These are phyloP conservation scores for Conomelus anceps DNA, from an alignment of 2,888 invertebrate genomes.

Conservation along the genomic window DNA sequence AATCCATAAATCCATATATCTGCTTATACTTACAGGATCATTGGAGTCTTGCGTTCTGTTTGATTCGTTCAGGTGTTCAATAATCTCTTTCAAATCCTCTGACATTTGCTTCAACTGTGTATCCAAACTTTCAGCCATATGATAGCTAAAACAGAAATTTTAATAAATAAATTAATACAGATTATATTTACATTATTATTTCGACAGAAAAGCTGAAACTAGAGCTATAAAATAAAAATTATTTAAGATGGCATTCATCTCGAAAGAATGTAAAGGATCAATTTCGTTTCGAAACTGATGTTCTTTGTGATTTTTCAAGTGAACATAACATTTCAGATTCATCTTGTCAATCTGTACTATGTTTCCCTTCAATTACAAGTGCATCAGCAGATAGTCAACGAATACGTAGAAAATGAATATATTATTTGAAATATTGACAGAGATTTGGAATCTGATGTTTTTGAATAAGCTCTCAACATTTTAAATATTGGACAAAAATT, in stretches of 20 bases:
- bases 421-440: too few species aligned
- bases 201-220: conserved; percentile 7
- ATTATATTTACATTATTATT: not conserved
- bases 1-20: too few species aligned
- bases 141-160: conserved; percentile 59
- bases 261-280: not conserved
- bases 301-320: too few species aligned
- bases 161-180: conserved; percentile 1
- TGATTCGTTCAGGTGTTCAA: conserved; percentile 86
- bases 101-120: conserved; percentile 91
- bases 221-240: not conserved
- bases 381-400: too few species aligned
- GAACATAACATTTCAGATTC: too few species aligned
- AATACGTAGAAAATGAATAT: too few species aligned
- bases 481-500: too few species aligned
- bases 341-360: too few species aligned
- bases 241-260: not conserved
- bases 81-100: conserved; percentile 89
- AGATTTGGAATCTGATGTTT: too few species aligned
- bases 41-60: conserved; percentile 74
- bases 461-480: too few species aligned
- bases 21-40: conserved; percentile 75
- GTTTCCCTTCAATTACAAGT: too few species aligned
- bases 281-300: too few species aligned
- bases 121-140: conserved; percentile 82